Conservation (phyloP, 2,888 invertebrate species). For the Acanthoscelides obtectus region DNA sequence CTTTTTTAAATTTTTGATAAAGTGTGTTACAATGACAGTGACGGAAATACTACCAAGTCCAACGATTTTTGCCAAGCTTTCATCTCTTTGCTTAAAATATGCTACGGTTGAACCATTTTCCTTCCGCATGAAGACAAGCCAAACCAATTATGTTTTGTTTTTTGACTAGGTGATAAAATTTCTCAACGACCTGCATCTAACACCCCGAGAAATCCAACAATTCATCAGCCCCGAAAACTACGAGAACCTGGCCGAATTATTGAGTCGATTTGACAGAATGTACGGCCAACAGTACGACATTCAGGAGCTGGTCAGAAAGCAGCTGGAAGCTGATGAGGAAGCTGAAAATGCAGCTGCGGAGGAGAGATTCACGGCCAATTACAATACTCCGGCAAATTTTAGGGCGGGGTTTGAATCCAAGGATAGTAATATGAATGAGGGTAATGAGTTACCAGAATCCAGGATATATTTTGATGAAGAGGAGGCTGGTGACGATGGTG, state of each 20-base stretch:
- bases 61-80: no score
- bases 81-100: no score
- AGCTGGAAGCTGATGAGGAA: slow-evolving; percentile 20
- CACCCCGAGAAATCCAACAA: slow-evolving; percentile 33
- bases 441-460: slow-evolving; percentile 41
- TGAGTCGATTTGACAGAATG: slow-evolving; percentile 28
- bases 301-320: slow-evolving; percentile 8
- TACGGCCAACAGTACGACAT: slow-evolving; percentile 5
- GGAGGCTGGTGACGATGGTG: slow-evolving; percentile 37
- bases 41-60: no score
- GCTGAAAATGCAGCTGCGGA: slow-evolving; percentile 19
- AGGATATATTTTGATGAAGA: slow-evolving; percentile 57
- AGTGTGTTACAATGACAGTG: no score
- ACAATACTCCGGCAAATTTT: slow-evolving; percentile 50
- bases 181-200: slow-evolving; percentile 31
- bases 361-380: slow-evolving; percentile 43
- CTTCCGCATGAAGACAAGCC: no score
- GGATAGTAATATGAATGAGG: slow-evolving; percentile 25
- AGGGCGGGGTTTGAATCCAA: slow-evolving; percentile 46
- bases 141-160: no score
- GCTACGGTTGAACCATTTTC: no score
- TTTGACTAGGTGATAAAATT: slow-evolving; percentile 26
- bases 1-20: no score
- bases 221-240: slow-evolving; percentile 34
- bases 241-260: slow-evolving; percentile 25